Conservation (phyloP, 2,888 invertebrate genomes). For the Lasius fuliginosus region DNA sequence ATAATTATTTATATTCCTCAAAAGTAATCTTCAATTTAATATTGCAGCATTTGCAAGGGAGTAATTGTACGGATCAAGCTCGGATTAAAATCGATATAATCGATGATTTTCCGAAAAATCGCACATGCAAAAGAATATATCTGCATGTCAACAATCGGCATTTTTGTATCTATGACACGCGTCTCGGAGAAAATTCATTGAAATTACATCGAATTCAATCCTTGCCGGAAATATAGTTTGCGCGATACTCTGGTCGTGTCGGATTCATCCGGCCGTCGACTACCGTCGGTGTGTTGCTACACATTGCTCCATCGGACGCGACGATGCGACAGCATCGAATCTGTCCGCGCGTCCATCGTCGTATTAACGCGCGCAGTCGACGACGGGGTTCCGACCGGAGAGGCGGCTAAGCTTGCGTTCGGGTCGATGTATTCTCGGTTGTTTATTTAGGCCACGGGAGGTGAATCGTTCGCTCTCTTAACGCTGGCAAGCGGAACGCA, state of each 20-base stretch:
- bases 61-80: neutral
- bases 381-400: slow-evolving; percentile 65
- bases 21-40: neutral
- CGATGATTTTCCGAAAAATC: neutral
- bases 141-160: neutral
- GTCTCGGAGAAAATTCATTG: neutral
- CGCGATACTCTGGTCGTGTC: neutral
- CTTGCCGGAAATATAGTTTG: slow-evolving; percentile 6
- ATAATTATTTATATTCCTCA: neutral
- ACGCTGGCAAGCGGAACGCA: slow-evolving; percentile 55
- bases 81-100: neutral
- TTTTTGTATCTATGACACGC: neutral
- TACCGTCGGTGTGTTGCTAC: slow-evolving; percentile 5
- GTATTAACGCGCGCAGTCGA: slow-evolving; percentile 58
- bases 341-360: slow-evolving; percentile 21
- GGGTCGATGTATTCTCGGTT: slow-evolving; percentile 86
- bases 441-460: slow-evolving; percentile 86
- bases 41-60: neutral
- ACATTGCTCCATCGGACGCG: slow-evolving; percentile 15
- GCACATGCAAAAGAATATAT: neutral
- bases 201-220: slow-evolving; percentile 39
- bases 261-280: slow-evolving; percentile 17
- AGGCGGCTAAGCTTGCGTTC: slow-evolving; percentile 73
- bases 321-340: slow-evolving; percentile 45
- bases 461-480: slow-evolving; percentile 82